These are phyloP conservation scores for Nibea albiflora DNA, from an alignment of 2,113 vertebrate genomes.

Conservation along the genomic window DNA sequence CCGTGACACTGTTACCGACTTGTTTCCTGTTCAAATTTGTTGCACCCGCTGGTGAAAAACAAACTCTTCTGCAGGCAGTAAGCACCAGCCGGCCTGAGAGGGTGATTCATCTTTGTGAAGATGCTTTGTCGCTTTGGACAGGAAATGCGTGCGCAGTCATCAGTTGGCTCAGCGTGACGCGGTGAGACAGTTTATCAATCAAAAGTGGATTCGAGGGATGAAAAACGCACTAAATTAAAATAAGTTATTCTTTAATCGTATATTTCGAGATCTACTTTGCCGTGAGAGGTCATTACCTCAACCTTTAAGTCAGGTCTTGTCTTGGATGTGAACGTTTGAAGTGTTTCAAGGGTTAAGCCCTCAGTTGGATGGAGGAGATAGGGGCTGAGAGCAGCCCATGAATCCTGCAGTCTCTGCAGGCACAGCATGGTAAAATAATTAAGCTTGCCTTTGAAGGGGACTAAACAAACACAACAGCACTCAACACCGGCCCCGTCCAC, in stretches of 20 bases:
- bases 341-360: conserved; percentile 64
- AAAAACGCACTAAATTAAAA: background rate
- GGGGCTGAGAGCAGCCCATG: conserved; percentile 71
- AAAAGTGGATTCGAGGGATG: background rate
- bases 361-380: conserved; percentile 66
- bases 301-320: background rate
- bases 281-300: background rate
- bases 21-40: conserved; percentile 27
- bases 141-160: background rate
- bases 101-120: conserved; percentile 22
- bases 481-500: conserved; percentile 76
- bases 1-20: background rate
- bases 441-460: conserved; percentile 84
- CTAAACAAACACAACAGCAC: conserved; percentile 86
- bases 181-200: conserved; percentile 19
- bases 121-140: conserved; percentile 9
- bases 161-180: conserved; percentile 7
- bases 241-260: background rate
- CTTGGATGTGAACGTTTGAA: conserved; percentile 21
- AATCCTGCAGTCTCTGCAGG: conserved; percentile 78
- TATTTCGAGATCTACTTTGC: background rate
- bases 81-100: conserved; percentile 15
- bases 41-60: conserved; percentile 26
- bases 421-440: conserved; percentile 87
- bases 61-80: conserved; percentile 47